Evolutionary conservation across 2,888 invertebrate species (phyloP), one percentile per base, ranked within the genome.

Genomic region (Julus scanicus): DNA sequence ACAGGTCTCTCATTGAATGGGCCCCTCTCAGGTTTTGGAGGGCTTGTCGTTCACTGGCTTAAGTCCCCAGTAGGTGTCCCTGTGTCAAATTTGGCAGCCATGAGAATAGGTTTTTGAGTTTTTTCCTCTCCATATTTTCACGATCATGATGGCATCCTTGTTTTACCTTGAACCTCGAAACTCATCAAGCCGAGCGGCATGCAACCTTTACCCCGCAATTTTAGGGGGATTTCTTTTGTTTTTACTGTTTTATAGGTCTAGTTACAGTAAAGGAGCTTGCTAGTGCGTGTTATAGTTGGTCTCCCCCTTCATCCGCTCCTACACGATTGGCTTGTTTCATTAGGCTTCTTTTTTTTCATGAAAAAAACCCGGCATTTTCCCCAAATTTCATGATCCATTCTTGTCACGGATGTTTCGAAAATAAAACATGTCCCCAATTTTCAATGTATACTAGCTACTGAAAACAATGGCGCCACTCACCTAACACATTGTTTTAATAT

Each of bases 301-400:
- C 37, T 37, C 80, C 37, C 80, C 80, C 37, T 44, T 37, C 37
- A 80, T 80, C 80, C 80, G 80, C 80, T 80, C 80, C 80, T 80
- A 80, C 80, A 80, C 80, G 80, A 80, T 80, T 37, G 80, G 80
- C 80, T 37, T 80, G 80, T 80, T 80, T 80, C 80, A 80, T 80
- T 80, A 80, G 17, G 17, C 3, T 57, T 29, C 39, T 37, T 80
- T n/a, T 80, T 80, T 39, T 44, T 6, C 3, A 15, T 4, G 5
- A 9, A 2, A 39, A 39, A 39, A 37, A 37, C 11, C 13, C 80
- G 6, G 37, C 80, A 37, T 80, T 80, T 80, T 39, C 80, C 37
- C 80, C 29, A 80, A 80, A 80, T 80, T 80, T 80, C 80, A 39
- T 15, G 80, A 80, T 80, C 37, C 80, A 80, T 80, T 39, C 80